Conservation (phyloP, 2,113 vertebrate species). For the Grus americana region DNA sequence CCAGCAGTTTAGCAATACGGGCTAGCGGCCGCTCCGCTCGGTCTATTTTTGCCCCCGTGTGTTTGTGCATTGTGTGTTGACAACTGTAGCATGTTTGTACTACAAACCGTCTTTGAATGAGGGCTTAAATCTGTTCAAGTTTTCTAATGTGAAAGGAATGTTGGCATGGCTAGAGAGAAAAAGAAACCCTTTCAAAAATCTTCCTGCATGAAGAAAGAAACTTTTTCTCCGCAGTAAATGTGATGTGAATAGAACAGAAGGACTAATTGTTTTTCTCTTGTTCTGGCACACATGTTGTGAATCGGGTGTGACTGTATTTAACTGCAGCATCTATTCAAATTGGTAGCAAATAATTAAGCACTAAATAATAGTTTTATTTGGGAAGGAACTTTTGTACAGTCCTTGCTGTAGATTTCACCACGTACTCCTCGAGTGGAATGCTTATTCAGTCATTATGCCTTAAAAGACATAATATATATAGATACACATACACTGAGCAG, state of each 20-base stretch:
- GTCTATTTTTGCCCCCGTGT: background rate
- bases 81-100: slow-evolving; percentile 72
- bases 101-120: slow-evolving; percentile 67
- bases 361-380: background rate
- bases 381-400: background rate
- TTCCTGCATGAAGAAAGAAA: background rate
- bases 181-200: background rate
- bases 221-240: background rate
- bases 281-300: background rate
- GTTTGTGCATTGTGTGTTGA: slow-evolving; percentile 57
- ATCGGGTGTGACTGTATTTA: background rate
- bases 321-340: background rate
- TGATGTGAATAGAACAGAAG: slow-evolving; percentile 23
- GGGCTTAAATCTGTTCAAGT: slow-evolving; percentile 51
- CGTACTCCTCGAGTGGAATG: background rate
- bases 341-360: background rate
- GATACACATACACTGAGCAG: background rate
- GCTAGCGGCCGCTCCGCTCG: background rate
- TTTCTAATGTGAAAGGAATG: slow-evolving; percentile 75
- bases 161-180: slow-evolving; percentile 70
- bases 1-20: background rate
- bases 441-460: background rate
- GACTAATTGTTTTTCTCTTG: background rate
- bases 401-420: background rate
- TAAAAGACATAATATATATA: background rate